Conservation (phyloP, 92 coral and sea anemone species). For the Epizoanthus ramosus region DNA sequence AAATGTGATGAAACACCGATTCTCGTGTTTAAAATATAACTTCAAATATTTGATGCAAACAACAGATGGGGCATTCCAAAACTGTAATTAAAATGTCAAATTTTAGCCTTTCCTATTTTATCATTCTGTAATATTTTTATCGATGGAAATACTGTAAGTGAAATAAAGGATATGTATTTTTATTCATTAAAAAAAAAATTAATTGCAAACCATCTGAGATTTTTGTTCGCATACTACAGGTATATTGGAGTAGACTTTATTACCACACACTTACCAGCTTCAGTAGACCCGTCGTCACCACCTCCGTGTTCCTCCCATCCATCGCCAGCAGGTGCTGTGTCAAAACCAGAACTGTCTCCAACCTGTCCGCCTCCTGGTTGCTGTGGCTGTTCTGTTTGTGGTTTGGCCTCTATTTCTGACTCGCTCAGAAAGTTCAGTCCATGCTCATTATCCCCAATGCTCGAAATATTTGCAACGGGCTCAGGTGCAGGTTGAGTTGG, state of each 20-base stretch:
- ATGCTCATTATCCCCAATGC: slow-evolving; percentile 88
- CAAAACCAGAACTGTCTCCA: slow-evolving; percentile 33
- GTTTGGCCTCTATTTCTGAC: slow-evolving; percentile 84
- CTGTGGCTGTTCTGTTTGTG: slow-evolving; percentile 53
- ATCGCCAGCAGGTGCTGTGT: slow-evolving; percentile 42
- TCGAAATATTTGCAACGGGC: slow-evolving; percentile 52
- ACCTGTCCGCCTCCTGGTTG: slow-evolving; percentile 32
- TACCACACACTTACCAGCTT: slow-evolving; percentile 33
- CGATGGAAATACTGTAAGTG: too few relatives aligned
- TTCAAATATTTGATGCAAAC: too few relatives aligned
- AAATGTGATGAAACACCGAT: too few relatives aligned
- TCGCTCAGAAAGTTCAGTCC: slow-evolving; percentile 96
- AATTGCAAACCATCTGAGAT: too few relatives aligned
- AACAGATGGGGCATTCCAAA: too few relatives aligned
- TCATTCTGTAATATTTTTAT: too few relatives aligned
- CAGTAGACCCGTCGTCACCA: slow-evolving; percentile 8
- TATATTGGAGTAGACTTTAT: background rate
- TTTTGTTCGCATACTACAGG: too few relatives aligned
- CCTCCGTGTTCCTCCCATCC: slow-evolving; percentile 59
- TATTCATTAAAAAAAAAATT: too few relatives aligned
- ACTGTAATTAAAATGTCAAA: too few relatives aligned
- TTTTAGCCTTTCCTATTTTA: too few relatives aligned
- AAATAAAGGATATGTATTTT: too few relatives aligned
- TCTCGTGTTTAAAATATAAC: too few relatives aligned
- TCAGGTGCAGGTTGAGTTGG: slow-evolving; percentile 22